phyloP scores from a whole-genome alignment of 2,113 vertebrate species.

The Petromus typicus region DNA sequence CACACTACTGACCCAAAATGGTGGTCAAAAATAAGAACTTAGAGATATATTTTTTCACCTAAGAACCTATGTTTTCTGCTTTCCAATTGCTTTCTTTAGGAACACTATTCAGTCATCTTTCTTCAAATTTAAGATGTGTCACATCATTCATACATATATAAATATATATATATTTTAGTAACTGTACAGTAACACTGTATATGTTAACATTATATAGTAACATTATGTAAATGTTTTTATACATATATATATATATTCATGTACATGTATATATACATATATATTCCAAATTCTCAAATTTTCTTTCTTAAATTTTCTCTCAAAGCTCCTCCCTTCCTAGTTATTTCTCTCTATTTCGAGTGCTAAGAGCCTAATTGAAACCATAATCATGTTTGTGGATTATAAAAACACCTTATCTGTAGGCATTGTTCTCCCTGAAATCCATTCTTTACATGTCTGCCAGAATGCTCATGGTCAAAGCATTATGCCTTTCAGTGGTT shows the following conservation, averaged over 20 bases:
- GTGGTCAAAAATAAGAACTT: background rate
- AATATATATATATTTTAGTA: too few relatives aligned
- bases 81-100: background rate
- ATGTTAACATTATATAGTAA: too few relatives aligned
- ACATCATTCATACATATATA: background rate
- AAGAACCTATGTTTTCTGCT: background rate
- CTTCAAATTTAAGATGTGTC: background rate
- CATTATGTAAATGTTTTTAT: too few relatives aligned
- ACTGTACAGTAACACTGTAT: too few relatives aligned
- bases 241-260: too few relatives aligned
- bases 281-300: background rate
- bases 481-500: background rate
- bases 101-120: background rate
- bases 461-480: background rate
- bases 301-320: background rate
- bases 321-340: background rate
- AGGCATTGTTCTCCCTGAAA: background rate
- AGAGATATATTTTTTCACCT: background rate
- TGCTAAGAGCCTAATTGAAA: background rate
- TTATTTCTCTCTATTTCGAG: background rate
- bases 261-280: background rate
- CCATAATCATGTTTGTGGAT: background rate
- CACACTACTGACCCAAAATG: background rate
- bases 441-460: background rate
- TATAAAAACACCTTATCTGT: background rate